Evolutionary conservation across 2,797 vertebrate genomes (phyloP).

Genomic region (Phoxinus dragarum): DNA sequence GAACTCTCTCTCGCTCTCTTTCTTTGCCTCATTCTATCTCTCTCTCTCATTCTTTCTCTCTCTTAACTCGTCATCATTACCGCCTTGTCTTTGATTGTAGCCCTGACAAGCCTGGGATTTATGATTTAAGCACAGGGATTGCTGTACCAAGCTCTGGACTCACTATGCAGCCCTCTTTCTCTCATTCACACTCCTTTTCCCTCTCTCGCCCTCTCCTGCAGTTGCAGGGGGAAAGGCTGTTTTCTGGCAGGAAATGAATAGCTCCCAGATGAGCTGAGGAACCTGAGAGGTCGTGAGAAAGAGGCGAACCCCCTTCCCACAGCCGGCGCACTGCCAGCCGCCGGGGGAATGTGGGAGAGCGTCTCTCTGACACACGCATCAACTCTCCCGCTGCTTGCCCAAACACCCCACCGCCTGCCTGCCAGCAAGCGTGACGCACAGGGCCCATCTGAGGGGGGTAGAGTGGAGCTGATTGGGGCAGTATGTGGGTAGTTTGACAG

Average conservation of each 20-base stretch:
- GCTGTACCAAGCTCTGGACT: slow-evolving; percentile 88
- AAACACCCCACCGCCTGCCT: slow-evolving; percentile 72
- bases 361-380: slow-evolving; percentile 89
- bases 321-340: slow-evolving; percentile 90
- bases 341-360: slow-evolving; percentile 85
- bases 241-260: slow-evolving; percentile 99
- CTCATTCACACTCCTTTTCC: slow-evolving; percentile 55
- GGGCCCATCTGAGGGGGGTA: slow-evolving; percentile 42
- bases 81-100: slow-evolving; percentile 83
- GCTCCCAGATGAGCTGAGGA: slow-evolving; percentile 98
- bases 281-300: slow-evolving; percentile 99
- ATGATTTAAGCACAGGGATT: slow-evolving; percentile 89
- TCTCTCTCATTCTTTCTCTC: slow-evolving; percentile 66
- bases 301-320: slow-evolving; percentile 89
- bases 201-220: slow-evolving; percentile 70
- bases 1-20: slow-evolving; percentile 54
- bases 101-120: slow-evolving; percentile 87
- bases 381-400: slow-evolving; percentile 79
- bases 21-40: slow-evolving; percentile 55
- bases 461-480: slow-evolving; percentile 28
- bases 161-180: slow-evolving; percentile 80
- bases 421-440: slow-evolving; percentile 32
- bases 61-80: slow-evolving; percentile 69
- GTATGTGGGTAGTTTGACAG: slow-evolving; percentile 63
- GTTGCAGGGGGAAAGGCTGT: slow-evolving; percentile 89